Evolutionary conservation across 2,113 vertebrate species (phyloP), one percentile per base, ranked within the genome.

Genomic region (Cervus canadensis): DNA sequence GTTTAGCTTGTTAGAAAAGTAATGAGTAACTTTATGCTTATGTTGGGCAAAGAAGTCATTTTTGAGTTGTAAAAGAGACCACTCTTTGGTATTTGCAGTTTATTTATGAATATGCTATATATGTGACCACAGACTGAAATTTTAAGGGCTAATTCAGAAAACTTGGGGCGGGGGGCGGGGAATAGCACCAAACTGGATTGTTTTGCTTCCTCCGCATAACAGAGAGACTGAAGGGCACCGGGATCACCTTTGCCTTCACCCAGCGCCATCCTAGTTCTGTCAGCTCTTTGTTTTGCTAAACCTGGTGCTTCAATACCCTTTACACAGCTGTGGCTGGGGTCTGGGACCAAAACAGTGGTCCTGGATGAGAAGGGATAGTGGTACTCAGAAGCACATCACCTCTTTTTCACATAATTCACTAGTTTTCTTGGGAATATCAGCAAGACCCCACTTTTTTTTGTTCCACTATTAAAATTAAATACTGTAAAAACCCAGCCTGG

Each of bases 241-340:
- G 23, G 23, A n/a, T 78, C 30, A 89, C 62, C 56, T 93, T 85
- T 43, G 97, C 98, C 91, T 97, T 98, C 2, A 2, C 91, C 10
- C 97, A 94, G 87, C 97, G 82, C 40, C 99, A 98, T 10, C 98
- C 98, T 90, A 96, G 71, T 19, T 98, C 98, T 40, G 21, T 87
- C 91, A 97, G 94, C 48, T 99, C 99, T 96, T 98, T 99, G 97
- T 98, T 98, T 25, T 36, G 50, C 64, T 59, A 28, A 48, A 2
- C 15, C 17, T 54, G 62, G 71, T 16, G 17, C 16, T 57, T 11
- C 33, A 2, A 13, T 9, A 3, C 3, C 28, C 79, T 43, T 87
- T 19, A 16, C 7, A 67, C 1, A 25, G 36, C 62, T 78, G 76
- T 0, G 8, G 57, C 17, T 30, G 45, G 64, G 5, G 17, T 10